These are phyloP conservation scores for Bucco capensis DNA, from an alignment of 2,113 vertebrate species.

Conservation along the genomic window DNA sequence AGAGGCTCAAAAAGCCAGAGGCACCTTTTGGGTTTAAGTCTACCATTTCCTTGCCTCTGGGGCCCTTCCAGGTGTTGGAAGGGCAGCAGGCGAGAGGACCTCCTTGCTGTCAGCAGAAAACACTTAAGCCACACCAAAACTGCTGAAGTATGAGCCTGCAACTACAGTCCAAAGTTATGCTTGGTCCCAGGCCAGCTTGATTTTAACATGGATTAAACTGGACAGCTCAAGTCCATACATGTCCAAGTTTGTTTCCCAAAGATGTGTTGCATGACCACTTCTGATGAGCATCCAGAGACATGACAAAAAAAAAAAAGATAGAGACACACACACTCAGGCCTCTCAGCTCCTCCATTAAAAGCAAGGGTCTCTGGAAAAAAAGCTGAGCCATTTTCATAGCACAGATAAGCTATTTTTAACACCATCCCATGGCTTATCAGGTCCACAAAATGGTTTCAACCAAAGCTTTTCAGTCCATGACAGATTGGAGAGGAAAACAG, in stretches of 20 bases:
- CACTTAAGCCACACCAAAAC: neutral
- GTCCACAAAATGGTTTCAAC: neutral
- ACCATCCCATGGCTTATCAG: neutral
- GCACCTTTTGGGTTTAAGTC: neutral
- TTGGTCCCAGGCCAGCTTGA: neutral
- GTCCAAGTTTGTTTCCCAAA: neutral
- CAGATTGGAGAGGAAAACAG: neutral
- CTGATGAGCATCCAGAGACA: neutral
- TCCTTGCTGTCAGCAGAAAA: neutral
- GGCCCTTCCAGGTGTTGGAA: rapidly evolving
- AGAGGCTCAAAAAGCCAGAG: neutral
- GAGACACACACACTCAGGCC: neutral
- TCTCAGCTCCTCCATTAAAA: neutral
- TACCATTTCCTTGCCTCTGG: neutral
- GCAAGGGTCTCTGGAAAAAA: neutral
- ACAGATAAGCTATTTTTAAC: neutral
- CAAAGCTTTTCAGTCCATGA: neutral
- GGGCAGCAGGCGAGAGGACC: neutral
- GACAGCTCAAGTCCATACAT: neutral
- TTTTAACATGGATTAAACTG: neutral
- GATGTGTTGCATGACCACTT: neutral
- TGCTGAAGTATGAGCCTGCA: neutral
- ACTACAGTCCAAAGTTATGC: neutral
- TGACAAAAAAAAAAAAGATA: neutral
- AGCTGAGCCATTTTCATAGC: neutral